Conservation (phyloP, 1,140 invertebrate species). For the Tachypleus tridentatus region DNA sequence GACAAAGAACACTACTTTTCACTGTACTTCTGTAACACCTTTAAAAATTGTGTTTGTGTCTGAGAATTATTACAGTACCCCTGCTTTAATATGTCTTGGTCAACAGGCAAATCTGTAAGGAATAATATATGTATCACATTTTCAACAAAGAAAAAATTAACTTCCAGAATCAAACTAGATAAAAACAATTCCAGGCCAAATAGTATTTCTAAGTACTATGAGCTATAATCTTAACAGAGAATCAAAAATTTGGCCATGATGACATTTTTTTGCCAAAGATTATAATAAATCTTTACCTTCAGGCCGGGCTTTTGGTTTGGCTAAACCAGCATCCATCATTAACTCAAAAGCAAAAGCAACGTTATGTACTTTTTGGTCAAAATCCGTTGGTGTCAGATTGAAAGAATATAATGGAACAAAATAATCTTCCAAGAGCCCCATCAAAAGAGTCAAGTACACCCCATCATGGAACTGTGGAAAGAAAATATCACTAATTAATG, state of each 20-base stretch:
- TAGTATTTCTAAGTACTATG: neutral
- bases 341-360: conserved; percentile 93
- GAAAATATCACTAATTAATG: neutral
- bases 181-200: conserved; percentile 5
- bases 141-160: neutral
- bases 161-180: neutral
- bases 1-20: too few species aligned
- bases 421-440: conserved; percentile 93
- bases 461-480: conserved; percentile 78
- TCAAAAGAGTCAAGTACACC: conserved; percentile 84
- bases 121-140: neutral
- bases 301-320: conserved; percentile 86
- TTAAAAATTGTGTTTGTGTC: too few species aligned
- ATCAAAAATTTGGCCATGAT: neutral
- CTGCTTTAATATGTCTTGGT: neutral
- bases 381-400: conserved; percentile 64
- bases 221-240: neutral
- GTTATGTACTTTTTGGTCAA: conserved; percentile 85
- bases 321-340: conserved; percentile 94
- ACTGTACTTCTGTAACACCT: too few species aligned
- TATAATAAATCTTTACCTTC: conserved; percentile 54
- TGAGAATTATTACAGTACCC: too few species aligned
- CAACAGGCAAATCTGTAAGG: neutral
- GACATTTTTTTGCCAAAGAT: conserved; percentile 1
- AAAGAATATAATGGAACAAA: conserved; percentile 87